phyloP scores from a whole-genome alignment of 2,113 vertebrate genomes.

The Lagopus muta region DNA sequence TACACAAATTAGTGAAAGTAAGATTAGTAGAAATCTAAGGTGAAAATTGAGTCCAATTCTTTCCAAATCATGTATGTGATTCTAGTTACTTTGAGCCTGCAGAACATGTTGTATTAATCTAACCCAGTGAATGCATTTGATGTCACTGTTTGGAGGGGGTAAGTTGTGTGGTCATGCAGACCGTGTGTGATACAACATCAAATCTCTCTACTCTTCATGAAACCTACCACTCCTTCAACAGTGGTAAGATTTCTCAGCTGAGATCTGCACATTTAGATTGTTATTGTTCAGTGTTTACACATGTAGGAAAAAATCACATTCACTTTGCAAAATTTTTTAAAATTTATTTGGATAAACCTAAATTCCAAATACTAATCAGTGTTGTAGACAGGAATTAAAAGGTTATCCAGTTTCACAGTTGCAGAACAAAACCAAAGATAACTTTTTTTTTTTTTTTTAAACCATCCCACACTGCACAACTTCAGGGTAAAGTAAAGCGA shows the following conservation, averaged over 20 bases:
- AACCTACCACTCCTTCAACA: neutral
- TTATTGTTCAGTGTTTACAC: neutral
- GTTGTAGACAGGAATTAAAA: neutral
- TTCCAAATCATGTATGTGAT: neutral
- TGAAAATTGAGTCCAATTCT: neutral
- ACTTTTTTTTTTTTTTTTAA: neutral
- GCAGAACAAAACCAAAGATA: neutral
- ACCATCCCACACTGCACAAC: neutral
- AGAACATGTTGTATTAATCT: neutral
- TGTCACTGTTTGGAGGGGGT: neutral
- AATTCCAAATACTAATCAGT: neutral
- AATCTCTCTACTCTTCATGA: neutral
- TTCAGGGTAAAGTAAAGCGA: neutral
- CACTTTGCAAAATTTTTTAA: neutral
- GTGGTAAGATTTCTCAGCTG: neutral
- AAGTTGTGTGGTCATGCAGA: neutral
- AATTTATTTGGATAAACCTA: neutral
- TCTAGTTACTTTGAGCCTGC: neutral
- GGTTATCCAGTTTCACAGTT: neutral
- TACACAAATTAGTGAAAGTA: slow-evolving; percentile 9
- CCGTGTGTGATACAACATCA: fast-evolving
- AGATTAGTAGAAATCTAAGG: neutral
- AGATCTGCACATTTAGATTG: neutral
- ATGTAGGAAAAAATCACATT: neutral
- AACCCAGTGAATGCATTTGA: neutral